These are phyloP conservation scores for Polia nebulosa DNA, from an alignment of 2,888 invertebrate species.

Conservation along the genomic window DNA sequence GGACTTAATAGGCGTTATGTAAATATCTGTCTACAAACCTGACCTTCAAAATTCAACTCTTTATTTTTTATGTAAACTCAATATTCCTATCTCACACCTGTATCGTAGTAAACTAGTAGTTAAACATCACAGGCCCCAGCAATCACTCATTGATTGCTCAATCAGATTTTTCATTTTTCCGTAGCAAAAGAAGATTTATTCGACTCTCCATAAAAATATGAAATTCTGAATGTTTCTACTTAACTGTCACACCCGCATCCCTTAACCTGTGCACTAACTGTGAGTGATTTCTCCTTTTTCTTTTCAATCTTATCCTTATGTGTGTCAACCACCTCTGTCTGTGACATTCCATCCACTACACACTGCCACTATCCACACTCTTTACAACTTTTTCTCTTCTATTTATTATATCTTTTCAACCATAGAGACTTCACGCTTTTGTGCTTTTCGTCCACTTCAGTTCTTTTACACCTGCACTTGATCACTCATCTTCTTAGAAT, in stretches of 20 bases:
- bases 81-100: slow-evolving; percentile 57
- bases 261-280: slow-evolving; percentile 89
- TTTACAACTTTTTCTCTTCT: slow-evolving; percentile 87
- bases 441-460: slow-evolving; percentile 87
- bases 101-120: slow-evolving; percentile 60
- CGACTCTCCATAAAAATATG: slow-evolving; percentile 84
- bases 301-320: slow-evolving; percentile 83
- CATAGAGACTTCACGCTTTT: slow-evolving; percentile 87
- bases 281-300: slow-evolving; percentile 89
- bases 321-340: slow-evolving; percentile 83
- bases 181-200: slow-evolving; percentile 86
- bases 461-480: slow-evolving; percentile 86
- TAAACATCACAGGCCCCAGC: slow-evolving; percentile 67
- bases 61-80: slow-evolving; percentile 58
- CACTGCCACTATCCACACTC: slow-evolving; percentile 89
- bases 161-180: slow-evolving; percentile 83
- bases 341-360: slow-evolving; percentile 84
- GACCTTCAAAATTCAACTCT: slow-evolving; percentile 52
- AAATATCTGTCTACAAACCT: slow-evolving; percentile 62
- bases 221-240: slow-evolving; percentile 87
- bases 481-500: slow-evolving; percentile 81
- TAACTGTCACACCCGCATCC: slow-evolving; percentile 89
- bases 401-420: slow-evolving; percentile 79
- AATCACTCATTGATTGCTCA: slow-evolving; percentile 82
- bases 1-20: slow-evolving; percentile 55